These are phyloP conservation scores for Synergus laeviventris DNA, from an alignment of 2,888 invertebrate genomes.

Conservation along the genomic window DNA sequence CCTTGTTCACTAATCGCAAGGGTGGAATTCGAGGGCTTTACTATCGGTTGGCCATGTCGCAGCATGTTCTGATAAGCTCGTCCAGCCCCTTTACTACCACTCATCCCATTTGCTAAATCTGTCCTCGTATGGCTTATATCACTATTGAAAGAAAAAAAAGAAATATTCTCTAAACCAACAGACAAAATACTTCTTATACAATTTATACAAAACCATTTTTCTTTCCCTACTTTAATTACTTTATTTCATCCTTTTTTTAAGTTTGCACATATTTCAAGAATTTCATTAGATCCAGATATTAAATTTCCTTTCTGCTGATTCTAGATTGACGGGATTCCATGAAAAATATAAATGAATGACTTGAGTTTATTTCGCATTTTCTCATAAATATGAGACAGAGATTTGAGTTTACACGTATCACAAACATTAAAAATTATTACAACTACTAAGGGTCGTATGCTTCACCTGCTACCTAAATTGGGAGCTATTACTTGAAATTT, in stretches of 20 bases:
- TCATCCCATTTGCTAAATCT: conserved; percentile 43
- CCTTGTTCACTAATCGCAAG: conserved; percentile 51
- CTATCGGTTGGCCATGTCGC: conserved; percentile 60
- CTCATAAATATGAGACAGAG: not conserved
- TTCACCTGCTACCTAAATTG: conserved; percentile 1
- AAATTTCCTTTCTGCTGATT: not conserved
- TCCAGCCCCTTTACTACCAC: conserved; percentile 39
- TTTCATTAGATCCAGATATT: not conserved
- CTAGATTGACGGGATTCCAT: not conserved
- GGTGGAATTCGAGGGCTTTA: conserved; percentile 42
- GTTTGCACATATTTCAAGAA: not conserved
- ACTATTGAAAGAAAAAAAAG: not conserved
- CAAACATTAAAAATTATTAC: not conserved
- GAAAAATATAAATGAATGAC: not conserved
- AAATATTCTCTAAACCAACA: not conserved
- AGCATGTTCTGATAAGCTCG: conserved; percentile 63
- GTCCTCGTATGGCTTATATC: not conserved
- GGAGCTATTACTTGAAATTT: conserved; percentile 51
- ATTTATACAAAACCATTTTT: not conserved
- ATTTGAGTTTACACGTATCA: not conserved
- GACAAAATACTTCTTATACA: not conserved
- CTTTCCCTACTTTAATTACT: not conserved
- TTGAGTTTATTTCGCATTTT: not conserved
- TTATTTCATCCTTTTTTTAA: not conserved
- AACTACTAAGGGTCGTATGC: not conserved